Evolutionary conservation across 2,113 vertebrate species (phyloP).

Genomic region (Chlorodrepanis virens): DNA sequence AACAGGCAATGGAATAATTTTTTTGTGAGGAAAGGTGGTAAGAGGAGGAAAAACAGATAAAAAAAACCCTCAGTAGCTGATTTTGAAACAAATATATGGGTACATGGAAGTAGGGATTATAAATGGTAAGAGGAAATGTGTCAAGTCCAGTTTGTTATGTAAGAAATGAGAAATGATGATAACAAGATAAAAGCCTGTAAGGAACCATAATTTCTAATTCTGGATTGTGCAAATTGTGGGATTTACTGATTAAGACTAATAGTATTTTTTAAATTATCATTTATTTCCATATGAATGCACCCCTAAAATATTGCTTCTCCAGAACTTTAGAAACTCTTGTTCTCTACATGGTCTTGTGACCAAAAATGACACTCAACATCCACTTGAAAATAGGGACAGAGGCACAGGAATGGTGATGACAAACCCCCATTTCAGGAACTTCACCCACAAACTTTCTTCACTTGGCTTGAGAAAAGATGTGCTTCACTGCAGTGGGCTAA

Average conservation of each 20-base stretch:
- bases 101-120: not conserved
- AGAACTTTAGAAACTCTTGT: not conserved
- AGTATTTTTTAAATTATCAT: not conserved
- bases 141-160: not conserved
- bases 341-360: not conserved
- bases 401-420: not conserved
- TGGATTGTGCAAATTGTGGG: not conserved
- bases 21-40: not conserved
- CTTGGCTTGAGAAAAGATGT: not conserved
- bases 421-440: not conserved
- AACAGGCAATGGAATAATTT: not conserved
- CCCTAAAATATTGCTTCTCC: not conserved
- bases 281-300: not conserved
- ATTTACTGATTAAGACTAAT: not conserved
- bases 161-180: not conserved
- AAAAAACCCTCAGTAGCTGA: fast-evolving
- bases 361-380: not conserved
- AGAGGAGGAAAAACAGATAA: not conserved
- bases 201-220: not conserved
- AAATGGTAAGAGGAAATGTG: not conserved
- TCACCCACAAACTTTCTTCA: not conserved
- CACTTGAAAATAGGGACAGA: not conserved
- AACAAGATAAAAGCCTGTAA: not conserved
- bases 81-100: not conserved
- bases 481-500: not conserved